Base-by-base conservation (phyloP, 2,888 invertebrate species). In the Dryadula phaetusa region DNA sequence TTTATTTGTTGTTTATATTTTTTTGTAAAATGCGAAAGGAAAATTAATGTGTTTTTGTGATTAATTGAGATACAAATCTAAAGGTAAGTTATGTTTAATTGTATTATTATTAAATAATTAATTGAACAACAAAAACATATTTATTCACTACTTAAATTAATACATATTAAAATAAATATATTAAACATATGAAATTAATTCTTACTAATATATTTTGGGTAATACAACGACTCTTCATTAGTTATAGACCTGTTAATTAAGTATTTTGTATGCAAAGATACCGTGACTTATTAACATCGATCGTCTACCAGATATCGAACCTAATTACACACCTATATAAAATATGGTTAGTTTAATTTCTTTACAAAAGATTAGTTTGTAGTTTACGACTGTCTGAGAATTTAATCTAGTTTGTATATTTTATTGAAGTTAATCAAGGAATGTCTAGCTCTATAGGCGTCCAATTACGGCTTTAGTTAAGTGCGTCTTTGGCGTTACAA, bases 11-110 rank as follows among this genome's bases (percentile, higher is more conserved):
- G 64, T 16, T 62, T 49, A 40, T 58, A 20, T 62, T n/a, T 10
- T 53, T 52, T 49, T 40, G 34, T 61, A 62, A 62, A 49, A 25
- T 70, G 60, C 58, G 70, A 69, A 73, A 72, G 75, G 77, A 77
- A 74, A 75, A 76, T 74, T 74, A 74, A 68, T 66, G 69, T 52
- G n/a, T 62, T 25, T 28, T 64, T 32, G 37, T 16, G 8, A 0
- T 22, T 37, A 8, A 37, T 16, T 10, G 25, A 56, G 34, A 34
- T 32, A 20, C 14, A 16, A 22, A 22, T 14, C n/a, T 10, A n/a
- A 56, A 70, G 70, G 70, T 70, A 69, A 70, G 70, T 66, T n/a
- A n/a, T n/a, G n/a, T 1, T 56, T 10, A 16, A 32, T 49, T 49
- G 28, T 22, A 28, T 22, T 0, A 12, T 25, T 47, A 14, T 47